Evolutionary conservation across 2,113 vertebrate genomes (phyloP), one percentile per base, ranked within the genome.

Genomic region (Lipophrys pholis): DNA sequence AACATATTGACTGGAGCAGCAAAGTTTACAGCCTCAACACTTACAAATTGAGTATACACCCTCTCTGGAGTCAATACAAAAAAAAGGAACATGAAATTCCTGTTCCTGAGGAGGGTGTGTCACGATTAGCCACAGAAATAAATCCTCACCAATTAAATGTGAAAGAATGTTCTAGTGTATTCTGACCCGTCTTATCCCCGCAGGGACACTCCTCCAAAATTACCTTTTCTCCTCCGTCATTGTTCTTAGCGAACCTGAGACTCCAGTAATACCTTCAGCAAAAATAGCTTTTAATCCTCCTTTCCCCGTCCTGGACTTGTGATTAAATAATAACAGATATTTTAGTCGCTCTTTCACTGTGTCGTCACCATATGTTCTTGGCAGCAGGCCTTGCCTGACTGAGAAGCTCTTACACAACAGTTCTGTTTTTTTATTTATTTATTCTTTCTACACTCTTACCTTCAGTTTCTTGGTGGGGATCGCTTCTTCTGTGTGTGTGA

Each of bases 381-480:
- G 53, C 81, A 64, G 72, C 14, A 8, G 46, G 16, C 40, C 57
- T 53, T 15, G 58, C 76, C 50, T 66, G 16, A 69, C 48, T 0
- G 0, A 49, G 17, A 30, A 52, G 63, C 42, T 50, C 69, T 87
- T 87, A 70, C 63, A 62, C 69, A 86, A 83, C 75, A 66, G 6
- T 38, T 64, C 17, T 48, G 17, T 42, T 58, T 43, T 65, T 51
- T 67, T 11, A 17, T 36, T 53, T 51, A 15, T 43, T 11, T 9
- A 16, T 35, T 8, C 59, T 41, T 5, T n/a, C 5, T 14, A 41
- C 49, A 38, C 69, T 38, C 56, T 86, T 87, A 93, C 92, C 92
- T 93, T 93, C 9, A 15, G 86, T 89, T 91, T 94, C 89, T 95
- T 95, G 68, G 83, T 71, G 5, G 81, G 82, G 63, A 73, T 40